A percentile compares a stretch with the other conserved stretches of the same genome.
These are phyloP conservation scores for Coelopa pilipes DNA, from an alignment of 2,888 invertebrate species.

Conservation along the genomic window DNA sequence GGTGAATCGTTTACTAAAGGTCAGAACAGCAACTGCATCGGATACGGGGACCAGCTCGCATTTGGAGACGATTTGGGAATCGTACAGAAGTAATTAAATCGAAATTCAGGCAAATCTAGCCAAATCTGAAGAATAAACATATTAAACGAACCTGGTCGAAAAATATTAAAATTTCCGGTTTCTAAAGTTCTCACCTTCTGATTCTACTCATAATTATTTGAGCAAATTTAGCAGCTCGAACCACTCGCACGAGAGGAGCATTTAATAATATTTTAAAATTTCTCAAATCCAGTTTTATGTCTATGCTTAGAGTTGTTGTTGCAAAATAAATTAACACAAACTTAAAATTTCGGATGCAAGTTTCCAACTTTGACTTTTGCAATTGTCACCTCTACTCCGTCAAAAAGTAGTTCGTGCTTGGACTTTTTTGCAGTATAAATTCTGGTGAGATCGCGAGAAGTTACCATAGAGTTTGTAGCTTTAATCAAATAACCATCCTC, in stretches of 20 bases:
- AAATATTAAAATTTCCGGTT: too few relatives aligned
- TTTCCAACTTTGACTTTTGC: not conserved
- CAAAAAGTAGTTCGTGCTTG: not conserved
- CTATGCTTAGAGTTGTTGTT: too few relatives aligned
- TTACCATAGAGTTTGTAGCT: not conserved
- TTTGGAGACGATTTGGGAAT: too few relatives aligned
- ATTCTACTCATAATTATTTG: slow-evolving; percentile 1
- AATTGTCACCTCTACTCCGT: not conserved
- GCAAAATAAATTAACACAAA: not conserved
- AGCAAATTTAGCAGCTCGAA: not conserved
- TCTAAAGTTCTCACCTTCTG: not conserved
- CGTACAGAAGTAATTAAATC: too few relatives aligned
- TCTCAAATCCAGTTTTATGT: not conserved
- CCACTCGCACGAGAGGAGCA: not conserved
- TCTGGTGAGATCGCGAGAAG: not conserved
- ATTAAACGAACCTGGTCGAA: too few relatives aligned
- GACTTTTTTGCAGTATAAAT: not conserved
- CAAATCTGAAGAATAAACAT: too few relatives aligned
- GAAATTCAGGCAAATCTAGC: too few relatives aligned
- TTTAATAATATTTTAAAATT: not conserved
- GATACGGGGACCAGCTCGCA: too few relatives aligned
- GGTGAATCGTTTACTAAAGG: too few relatives aligned
- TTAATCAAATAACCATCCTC: slow-evolving; percentile 14
- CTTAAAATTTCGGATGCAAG: not conserved
- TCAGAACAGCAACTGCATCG: too few relatives aligned